Conservation (phyloP, 2,113 vertebrate genomes). For the Nycticryphes semicollaris region DNA sequence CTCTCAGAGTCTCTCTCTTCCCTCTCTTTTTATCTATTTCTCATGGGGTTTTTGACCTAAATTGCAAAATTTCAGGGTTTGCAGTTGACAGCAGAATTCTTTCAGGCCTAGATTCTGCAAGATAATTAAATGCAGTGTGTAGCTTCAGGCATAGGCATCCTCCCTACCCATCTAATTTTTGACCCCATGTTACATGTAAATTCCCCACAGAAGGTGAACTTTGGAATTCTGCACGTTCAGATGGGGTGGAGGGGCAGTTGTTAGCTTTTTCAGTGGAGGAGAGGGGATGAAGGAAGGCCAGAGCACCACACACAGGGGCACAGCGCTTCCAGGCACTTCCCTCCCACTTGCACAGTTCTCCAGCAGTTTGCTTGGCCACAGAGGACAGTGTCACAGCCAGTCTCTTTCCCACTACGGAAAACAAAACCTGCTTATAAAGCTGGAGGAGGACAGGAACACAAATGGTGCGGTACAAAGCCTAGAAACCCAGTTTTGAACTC, state of each 20-base stretch:
- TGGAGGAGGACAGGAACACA: neutral
- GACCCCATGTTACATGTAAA: neutral
- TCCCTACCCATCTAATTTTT: neutral
- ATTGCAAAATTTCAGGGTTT: neutral
- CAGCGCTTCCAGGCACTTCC: neutral
- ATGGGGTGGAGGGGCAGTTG: neutral
- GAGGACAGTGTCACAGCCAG: neutral
- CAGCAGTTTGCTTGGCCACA: neutral
- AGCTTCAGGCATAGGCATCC: neutral
- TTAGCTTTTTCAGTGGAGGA: neutral
- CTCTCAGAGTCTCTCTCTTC: neutral
- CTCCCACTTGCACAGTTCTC: fast-evolving
- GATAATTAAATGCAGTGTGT: neutral
- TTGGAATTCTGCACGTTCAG: neutral
- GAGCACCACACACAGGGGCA: neutral
- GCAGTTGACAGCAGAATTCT: neutral
- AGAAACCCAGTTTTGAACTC: neutral
- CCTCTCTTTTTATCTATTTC: neutral
- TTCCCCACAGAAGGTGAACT: neutral
- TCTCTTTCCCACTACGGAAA: neutral
- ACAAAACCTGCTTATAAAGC: neutral
- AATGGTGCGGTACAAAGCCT: neutral
- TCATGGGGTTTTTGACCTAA: neutral
- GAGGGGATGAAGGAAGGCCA: neutral
- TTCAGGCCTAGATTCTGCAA: neutral